phyloP scores from a whole-genome alignment of 2,888 invertebrate species.

The Leucoma salicis region DNA sequence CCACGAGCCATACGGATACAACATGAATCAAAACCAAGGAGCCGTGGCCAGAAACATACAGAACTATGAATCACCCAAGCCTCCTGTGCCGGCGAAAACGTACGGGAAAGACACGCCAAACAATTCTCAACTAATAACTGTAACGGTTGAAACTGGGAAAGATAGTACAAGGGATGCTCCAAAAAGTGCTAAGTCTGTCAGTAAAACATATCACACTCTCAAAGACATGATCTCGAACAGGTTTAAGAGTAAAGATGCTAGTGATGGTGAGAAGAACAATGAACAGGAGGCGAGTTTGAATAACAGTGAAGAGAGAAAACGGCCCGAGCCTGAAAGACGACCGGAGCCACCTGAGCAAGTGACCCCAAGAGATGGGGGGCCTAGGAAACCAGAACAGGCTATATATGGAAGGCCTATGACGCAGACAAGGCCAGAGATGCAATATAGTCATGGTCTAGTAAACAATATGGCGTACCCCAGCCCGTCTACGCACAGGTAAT shows the following conservation, averaged over 20 bases:
- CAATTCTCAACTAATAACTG: slow-evolving; percentile 78
- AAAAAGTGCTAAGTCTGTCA: slow-evolving; percentile 85
- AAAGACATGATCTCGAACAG: slow-evolving; percentile 92
- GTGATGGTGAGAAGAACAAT: slow-evolving; percentile 72
- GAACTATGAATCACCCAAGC: slow-evolving; percentile 70
- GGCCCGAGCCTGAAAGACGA: slow-evolving; percentile 58
- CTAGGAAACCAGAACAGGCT: slow-evolving; percentile 81
- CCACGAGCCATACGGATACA: slow-evolving; percentile 79
- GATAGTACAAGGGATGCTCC: slow-evolving; percentile 80
- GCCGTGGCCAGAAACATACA: slow-evolving; percentile 65
- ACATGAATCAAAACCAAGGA: slow-evolving; percentile 67
- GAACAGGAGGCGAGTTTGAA: slow-evolving; percentile 81
- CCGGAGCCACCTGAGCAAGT: slow-evolving; percentile 60
- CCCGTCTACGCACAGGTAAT: slow-evolving; percentile 73
- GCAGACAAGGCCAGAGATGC: slow-evolving; percentile 75
- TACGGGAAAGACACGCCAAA: slow-evolving; percentile 69
- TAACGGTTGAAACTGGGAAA: slow-evolving; percentile 83
- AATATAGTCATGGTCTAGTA: slow-evolving; percentile 60
- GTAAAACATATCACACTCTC: slow-evolving; percentile 90
- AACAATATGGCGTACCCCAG: slow-evolving; percentile 73
- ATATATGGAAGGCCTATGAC: slow-evolving; percentile 84
- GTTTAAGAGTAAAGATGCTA: slow-evolving; percentile 85
- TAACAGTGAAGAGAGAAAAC: slow-evolving; percentile 83
- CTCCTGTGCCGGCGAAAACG: slow-evolving; percentile 76
- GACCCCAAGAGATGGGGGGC: slow-evolving; percentile 66